phyloP scores from a whole-genome alignment of 2,113 vertebrate genomes.

The Eublepharis macularius region DNA sequence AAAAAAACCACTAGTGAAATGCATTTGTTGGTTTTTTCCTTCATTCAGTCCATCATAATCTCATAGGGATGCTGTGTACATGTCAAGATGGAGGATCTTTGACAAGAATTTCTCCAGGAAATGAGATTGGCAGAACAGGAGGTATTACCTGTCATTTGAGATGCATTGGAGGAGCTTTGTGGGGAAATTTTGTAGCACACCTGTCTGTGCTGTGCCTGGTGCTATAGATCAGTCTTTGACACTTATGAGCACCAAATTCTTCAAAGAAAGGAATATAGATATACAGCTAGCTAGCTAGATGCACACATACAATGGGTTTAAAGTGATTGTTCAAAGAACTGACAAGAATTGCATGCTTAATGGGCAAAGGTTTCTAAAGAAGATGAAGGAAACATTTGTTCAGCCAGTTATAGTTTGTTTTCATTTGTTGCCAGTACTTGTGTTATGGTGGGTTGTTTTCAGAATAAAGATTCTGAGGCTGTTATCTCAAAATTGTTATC shows the following conservation, averaged over 20 bases:
- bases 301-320: neutral
- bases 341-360: conserved; percentile 8
- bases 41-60: neutral
- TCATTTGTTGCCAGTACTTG: conserved; percentile 17
- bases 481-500: neutral
- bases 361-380: conserved; percentile 29
- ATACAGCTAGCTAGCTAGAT: neutral
- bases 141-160: conserved; percentile 11
- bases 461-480: neutral
- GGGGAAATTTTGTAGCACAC: conserved; percentile 7
- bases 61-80: neutral
- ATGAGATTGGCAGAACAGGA: conserved; percentile 19
- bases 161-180: neutral
- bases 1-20: conserved; percentile 3
- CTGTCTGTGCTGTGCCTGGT: neutral
- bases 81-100: conserved; percentile 6
- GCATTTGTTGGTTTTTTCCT: conserved; percentile 28
- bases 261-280: neutral
- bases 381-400: conserved; percentile 22
- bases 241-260: conserved; percentile 14
- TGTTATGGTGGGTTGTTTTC: neutral
- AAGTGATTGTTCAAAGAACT: conserved; percentile 1
- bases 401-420: neutral
- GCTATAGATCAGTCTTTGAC: neutral
- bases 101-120: conserved; percentile 2